phyloP scores from a whole-genome alignment of 2,888 invertebrate species.

The Rhamphomyia laevipes region DNA sequence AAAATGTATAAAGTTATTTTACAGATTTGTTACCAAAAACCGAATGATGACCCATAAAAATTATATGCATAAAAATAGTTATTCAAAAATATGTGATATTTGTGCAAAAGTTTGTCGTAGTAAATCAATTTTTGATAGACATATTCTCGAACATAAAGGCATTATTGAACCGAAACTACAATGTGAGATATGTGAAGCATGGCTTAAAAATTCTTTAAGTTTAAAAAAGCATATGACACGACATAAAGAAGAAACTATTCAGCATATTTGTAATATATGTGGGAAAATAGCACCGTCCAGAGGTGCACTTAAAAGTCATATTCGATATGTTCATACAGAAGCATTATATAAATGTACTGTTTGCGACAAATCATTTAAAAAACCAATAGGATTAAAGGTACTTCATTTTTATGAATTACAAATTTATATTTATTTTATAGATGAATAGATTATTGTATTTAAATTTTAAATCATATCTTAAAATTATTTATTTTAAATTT shows the following conservation, averaged over 20 bases:
- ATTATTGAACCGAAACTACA: conserved; percentile 18
- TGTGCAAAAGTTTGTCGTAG: conserved; percentile 20
- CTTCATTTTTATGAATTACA: background rate
- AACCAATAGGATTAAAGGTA: conserved; percentile 17
- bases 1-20: background rate
- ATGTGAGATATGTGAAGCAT: conserved; percentile 18
- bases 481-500: no score
- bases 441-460: no score
- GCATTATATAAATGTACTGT: conserved; percentile 12
- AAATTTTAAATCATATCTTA: no score
- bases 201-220: conserved; percentile 23
- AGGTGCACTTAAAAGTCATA: conserved; percentile 31
- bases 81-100: conserved; percentile 19
- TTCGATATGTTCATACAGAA: conserved; percentile 29
- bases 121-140: conserved; percentile 17
- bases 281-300: conserved; percentile 32
- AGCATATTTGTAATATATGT: conserved; percentile 29
- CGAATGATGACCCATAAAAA: conserved; percentile 13
- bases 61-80: conserved; percentile 15
- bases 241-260: conserved; percentile 26
- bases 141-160: conserved; percentile 18
- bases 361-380: conserved; percentile 20
- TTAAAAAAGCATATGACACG: conserved; percentile 31
- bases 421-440: no score
- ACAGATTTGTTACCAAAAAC: conserved; percentile 15